Conservation (phyloP, 2,113 vertebrate genomes). For the Hydrolagus affinis region DNA sequence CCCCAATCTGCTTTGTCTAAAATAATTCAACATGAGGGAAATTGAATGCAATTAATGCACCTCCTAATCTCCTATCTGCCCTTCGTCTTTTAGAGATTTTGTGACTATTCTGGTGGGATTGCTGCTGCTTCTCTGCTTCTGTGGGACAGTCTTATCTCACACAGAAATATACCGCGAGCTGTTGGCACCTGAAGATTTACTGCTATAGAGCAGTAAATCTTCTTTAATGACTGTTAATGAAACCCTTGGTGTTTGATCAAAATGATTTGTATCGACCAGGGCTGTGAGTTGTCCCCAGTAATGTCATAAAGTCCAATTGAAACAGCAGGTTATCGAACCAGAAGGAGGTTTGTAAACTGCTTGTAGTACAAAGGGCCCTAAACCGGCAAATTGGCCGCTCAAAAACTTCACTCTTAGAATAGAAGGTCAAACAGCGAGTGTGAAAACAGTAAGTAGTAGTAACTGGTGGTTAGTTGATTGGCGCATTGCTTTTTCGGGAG, state of each 20-base stretch:
- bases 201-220: neutral
- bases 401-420: neutral
- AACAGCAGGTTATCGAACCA: neutral
- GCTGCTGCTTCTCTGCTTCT: neutral
- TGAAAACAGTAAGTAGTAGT: no score
- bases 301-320: neutral
- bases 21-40: neutral
- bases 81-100: neutral
- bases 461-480: no score
- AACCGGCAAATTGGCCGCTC: neutral
- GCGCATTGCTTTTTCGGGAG: no score
- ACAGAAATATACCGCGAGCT: neutral
- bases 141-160: neutral
- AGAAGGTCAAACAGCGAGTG: neutral
- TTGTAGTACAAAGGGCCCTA: neutral
- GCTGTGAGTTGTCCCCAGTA: neutral
- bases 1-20: neutral
- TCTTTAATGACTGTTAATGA: neutral
- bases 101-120: neutral
- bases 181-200: neutral
- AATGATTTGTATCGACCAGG: neutral
- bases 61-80: neutral
- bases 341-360: neutral
- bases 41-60: neutral
- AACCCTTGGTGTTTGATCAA: neutral